Percentiles rank a stretch among this genome's conserved stretches.
Conservation (phyloP, 2,113 vertebrate species). For the Mirza zaza region DNA sequence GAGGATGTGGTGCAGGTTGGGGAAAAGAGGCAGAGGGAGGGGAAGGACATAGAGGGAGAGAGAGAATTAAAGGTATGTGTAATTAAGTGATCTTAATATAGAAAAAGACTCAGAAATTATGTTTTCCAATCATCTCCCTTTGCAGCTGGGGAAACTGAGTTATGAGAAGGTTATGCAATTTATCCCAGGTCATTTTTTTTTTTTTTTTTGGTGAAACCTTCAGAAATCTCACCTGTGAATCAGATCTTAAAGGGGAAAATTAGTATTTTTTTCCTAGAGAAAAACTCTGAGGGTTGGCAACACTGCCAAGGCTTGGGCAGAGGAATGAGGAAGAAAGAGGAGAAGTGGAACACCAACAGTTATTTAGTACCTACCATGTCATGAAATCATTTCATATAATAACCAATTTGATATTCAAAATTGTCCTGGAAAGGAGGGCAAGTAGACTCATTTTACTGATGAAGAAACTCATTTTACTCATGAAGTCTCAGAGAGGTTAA, state of each 20-base stretch:
- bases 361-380: neutral
- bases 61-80: neutral
- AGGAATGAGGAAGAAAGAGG: neutral
- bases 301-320: neutral
- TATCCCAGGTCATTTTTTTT: neutral
- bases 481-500: neutral
- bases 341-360: neutral
- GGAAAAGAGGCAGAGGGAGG: neutral
- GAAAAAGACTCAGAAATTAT: neutral
- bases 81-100: neutral
- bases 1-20: neutral
- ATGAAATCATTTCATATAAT: neutral
- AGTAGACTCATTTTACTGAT: neutral
- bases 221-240: neutral
- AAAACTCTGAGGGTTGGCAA: neutral
- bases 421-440: neutral
- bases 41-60: neutral
- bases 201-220: neutral
- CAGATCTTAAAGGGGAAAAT: neutral
- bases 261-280: neutral
- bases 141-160: neutral
- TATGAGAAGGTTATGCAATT: neutral
- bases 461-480: neutral
- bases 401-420: neutral
- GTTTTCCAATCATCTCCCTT: neutral